phyloP scores from a whole-genome alignment of 2,797 vertebrate species.

The Brachyalestes nurse region DNA sequence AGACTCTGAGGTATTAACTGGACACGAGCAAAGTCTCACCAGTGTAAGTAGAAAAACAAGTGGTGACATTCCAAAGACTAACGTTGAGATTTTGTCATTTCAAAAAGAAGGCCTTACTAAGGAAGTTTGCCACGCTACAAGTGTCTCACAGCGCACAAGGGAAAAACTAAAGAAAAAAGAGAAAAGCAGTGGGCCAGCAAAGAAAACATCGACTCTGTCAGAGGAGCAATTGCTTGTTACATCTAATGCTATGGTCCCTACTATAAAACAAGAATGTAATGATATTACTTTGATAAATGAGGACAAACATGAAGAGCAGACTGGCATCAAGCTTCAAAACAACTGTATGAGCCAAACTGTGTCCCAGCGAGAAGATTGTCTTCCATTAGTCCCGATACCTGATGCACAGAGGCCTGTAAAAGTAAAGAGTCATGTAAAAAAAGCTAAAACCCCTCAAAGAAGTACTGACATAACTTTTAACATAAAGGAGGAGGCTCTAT shows the following conservation, averaged over 20 bases:
- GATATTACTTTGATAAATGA: background rate
- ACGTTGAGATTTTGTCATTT: background rate
- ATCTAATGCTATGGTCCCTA: background rate
- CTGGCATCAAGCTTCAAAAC: background rate
- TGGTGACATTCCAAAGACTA: background rate
- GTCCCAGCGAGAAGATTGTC: constrained; percentile 1
- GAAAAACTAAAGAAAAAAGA: constrained; percentile 27
- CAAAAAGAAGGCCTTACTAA: background rate
- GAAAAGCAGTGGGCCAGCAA: background rate
- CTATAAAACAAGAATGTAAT: background rate
- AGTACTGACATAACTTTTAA: background rate
- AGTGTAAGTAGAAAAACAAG: background rate
- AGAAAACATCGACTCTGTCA: background rate
- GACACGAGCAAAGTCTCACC: background rate
- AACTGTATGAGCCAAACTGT: background rate
- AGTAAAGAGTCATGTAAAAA: constrained; percentile 6
- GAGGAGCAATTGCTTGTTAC: background rate
- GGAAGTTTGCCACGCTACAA: background rate
- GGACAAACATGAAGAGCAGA: background rate
- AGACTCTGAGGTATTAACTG: constrained; percentile 11
- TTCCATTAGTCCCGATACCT: background rate
- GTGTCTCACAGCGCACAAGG: background rate
- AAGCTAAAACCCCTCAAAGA: background rate
- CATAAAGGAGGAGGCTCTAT: background rate
- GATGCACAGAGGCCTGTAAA: background rate